Conservation (phyloP, 2,113 vertebrate species). For the Brachypodius melanocephalos region DNA sequence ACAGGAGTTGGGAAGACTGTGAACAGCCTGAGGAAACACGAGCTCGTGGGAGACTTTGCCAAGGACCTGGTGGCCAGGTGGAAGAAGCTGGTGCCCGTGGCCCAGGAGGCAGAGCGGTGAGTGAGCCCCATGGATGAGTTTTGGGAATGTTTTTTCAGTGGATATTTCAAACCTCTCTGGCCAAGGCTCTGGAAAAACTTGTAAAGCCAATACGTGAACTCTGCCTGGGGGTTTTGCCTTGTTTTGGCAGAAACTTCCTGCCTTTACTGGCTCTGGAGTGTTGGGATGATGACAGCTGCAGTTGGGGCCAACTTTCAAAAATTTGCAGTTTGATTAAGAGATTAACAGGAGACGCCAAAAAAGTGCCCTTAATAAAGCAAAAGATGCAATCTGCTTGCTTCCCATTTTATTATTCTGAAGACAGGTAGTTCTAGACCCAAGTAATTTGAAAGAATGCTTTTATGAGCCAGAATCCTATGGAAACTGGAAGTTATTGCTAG, state of each 20-base stretch:
- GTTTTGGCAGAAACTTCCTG: background rate
- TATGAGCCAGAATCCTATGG: background rate
- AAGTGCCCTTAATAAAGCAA: background rate
- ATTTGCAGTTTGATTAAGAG: background rate
- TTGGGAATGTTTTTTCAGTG: background rate
- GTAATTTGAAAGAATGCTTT: background rate
- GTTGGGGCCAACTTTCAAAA: background rate
- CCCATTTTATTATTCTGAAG: background rate
- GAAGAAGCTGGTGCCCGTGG: constrained; percentile 92
- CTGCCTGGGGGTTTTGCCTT: background rate
- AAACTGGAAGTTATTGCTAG: background rate
- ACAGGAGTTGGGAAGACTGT: constrained; percentile 95
- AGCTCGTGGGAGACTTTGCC: constrained; percentile 84
- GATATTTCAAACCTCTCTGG: background rate
- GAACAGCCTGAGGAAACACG: constrained; percentile 93
- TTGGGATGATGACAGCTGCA: background rate
- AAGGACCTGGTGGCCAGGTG: constrained; percentile 91
- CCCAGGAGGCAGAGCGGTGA: constrained; percentile 85
- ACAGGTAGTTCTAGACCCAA: background rate
- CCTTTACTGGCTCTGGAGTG: background rate
- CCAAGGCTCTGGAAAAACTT: background rate
- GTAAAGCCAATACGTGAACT: background rate
- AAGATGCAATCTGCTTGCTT: background rate
- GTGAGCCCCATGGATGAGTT: background rate
- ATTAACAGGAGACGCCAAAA: background rate